Conservation (phyloP, 2,888 invertebrate species). For the Drosophila greeni region DNA sequence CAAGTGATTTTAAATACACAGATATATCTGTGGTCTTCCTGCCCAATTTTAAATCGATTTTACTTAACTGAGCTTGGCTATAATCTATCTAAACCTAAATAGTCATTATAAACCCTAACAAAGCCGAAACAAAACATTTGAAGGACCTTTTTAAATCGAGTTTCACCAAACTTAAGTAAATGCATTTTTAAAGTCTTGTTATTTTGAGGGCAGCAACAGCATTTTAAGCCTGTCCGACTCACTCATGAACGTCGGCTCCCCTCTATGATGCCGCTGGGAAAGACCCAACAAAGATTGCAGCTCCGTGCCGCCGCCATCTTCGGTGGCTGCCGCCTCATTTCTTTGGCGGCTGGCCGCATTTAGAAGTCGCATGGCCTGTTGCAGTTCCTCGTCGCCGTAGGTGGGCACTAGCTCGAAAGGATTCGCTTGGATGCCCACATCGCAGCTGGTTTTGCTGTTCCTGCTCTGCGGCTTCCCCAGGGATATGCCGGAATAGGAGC, state of each 20-base stretch:
- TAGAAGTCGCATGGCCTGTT: conserved; percentile 71
- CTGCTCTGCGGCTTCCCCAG: conserved; percentile 79
- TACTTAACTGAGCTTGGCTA: neutral
- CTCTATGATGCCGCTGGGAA: conserved; percentile 57
- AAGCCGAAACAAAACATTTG: conserved; percentile 4
- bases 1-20: neutral
- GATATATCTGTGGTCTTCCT: neutral
- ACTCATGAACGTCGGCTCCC: conserved; percentile 72
- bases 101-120: too few species aligned
- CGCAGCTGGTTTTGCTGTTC: conserved; percentile 81
- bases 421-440: conserved; percentile 82
- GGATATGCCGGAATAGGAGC: conserved; percentile 79
- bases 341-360: conserved; percentile 73
- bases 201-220: conserved; percentile 78
- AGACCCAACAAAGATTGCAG: conserved; percentile 69
- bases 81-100: neutral
- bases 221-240: conserved; percentile 79
- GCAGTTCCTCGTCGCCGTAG: conserved; percentile 72
- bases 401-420: conserved; percentile 80
- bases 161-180: conserved; percentile 60
- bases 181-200: conserved; percentile 49
- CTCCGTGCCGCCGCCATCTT: conserved; percentile 70
- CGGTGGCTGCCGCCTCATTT: conserved; percentile 54
- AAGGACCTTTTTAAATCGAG: conserved; percentile 3
- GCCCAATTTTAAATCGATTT: neutral